phyloP scores from a whole-genome alignment of 2,888 invertebrate species.

The Acrocyrtus sp. region DNA sequence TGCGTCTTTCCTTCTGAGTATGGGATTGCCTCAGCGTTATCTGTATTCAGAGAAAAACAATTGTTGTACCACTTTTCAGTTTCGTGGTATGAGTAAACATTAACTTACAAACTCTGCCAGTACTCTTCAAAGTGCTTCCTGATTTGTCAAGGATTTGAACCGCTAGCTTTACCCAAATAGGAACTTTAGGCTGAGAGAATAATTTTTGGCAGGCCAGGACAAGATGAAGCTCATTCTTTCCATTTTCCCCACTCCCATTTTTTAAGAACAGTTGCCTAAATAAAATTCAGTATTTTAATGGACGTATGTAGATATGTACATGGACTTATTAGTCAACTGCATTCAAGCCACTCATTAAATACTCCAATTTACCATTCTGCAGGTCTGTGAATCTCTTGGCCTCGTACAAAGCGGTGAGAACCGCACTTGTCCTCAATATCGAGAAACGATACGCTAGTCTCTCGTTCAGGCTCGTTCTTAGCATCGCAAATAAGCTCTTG shows the following conservation, averaged over 20 bases:
- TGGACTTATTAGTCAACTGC: no score
- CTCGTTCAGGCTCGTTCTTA: slow-evolving; percentile 4
- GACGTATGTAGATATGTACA: no score
- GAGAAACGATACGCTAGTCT: slow-evolving; percentile 10
- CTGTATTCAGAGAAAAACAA: not conserved
- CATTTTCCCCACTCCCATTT: no score
- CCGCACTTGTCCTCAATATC: not conserved
- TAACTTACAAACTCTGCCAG: slow-evolving; percentile 18
- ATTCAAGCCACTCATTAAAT: no score
- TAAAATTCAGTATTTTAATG: no score
- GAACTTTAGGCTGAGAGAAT: not conserved
- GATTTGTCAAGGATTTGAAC: slow-evolving; percentile 13
- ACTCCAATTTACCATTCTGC: slow-evolving; percentile 29
- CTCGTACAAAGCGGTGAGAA: slow-evolving; percentile 12
- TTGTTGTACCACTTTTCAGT: no score
- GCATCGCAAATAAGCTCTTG: not conserved
- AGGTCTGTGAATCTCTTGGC: slow-evolving; percentile 20
- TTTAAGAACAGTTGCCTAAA: no score
- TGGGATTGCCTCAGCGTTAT: not conserved
- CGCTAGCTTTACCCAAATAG: not conserved
- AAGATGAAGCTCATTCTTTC: slow-evolving; percentile 8
- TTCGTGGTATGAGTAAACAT: no score
- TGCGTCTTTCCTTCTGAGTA: not conserved
- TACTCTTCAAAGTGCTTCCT: not conserved
- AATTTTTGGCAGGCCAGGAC: slow-evolving; percentile 3